Base-by-base conservation (phyloP, 2,888 invertebrate species). In the Drosophila suboccidentalis region DNA sequence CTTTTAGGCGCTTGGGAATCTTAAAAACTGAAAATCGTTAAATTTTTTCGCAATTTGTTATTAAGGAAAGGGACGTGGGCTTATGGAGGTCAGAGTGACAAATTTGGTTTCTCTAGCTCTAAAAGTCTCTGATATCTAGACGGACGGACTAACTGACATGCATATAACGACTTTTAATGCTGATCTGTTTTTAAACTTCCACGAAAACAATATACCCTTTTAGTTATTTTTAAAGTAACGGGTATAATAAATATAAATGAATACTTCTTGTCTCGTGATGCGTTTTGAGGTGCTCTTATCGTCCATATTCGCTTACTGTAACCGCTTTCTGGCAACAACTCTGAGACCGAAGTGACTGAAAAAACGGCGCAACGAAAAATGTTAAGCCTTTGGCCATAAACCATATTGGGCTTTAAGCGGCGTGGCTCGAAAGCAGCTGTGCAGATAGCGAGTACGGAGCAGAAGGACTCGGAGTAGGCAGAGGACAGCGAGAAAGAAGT, bases 341-440 rank as follows among this genome's bases (percentile, higher is more conserved):
- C 15, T 13, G 15, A 26, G 2, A 6, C 29, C 11, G 29, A 36
- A 41, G 13, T 10, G 10, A 4, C 41, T 13, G 17, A 36, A 15
- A 46, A 72, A 47, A 36, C 15, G 61, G 50, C 47, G 38, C 49
- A 36, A 58, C 13, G 17, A 49, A 53, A 50, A 50, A n/a, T 55
- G 58, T 17, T 32, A 38, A 44, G 29, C 22, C 32, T 43, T 29
- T 44, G 46, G 62, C 41, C 70, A 60, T 70, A 70, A 73, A 58
- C 73, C 64, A 77, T 76, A 77, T 77, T 71, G 77, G 72, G n/a
- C 64, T 50, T 46, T 54, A 38, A 57, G 69, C 58, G 47, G 69
- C 43, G 8, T 47, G 62, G 19, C 26, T 15, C n/a, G 11, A 13
- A 10, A 58, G 57, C 60, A 72, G 53, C 72, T 72, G 57, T 11